Evolutionary conservation across 2,113 vertebrate genomes (phyloP).

Genomic region (Taxidea taxus): DNA sequence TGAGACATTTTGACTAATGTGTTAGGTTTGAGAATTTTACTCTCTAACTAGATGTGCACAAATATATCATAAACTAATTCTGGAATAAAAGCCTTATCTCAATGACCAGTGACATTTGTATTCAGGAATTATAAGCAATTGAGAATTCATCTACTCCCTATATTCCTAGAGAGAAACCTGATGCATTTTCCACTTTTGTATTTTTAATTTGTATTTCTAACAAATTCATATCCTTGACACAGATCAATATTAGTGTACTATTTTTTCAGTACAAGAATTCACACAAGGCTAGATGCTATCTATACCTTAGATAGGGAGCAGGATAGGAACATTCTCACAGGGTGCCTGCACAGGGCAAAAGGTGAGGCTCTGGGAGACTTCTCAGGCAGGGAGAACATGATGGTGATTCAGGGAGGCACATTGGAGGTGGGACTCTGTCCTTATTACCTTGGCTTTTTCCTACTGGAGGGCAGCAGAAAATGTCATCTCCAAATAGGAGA

Average conservation of each 20-base stretch:
- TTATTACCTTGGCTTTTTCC: background rate
- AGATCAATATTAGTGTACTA: background rate
- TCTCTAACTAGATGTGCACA: slow-evolving; percentile 26
- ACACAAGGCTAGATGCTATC: background rate
- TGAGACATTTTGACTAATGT: slow-evolving; percentile 54
- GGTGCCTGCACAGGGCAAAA: background rate
- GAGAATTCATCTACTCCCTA: background rate
- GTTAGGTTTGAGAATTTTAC: slow-evolving; percentile 37
- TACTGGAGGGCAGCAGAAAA: background rate
- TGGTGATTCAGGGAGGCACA: background rate
- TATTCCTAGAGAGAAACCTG: background rate
- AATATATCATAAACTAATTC: slow-evolving; percentile 42
- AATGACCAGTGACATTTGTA: slow-evolving; percentile 47
- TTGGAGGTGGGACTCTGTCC: background rate
- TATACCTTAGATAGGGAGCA: background rate
- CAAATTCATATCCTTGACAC: background rate
- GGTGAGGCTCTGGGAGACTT: background rate
- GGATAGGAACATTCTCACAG: background rate
- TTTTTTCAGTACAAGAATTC: background rate
- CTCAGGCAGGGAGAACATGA: background rate
- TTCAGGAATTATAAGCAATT: slow-evolving; percentile 15
- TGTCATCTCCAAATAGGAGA: background rate
- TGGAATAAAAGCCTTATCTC: slow-evolving; percentile 42
- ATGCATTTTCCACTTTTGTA: background rate
- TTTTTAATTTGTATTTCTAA: background rate